Percentiles rank a stretch among this genome's conserved stretches.
Conservation (phyloP, 2,113 vertebrate species). For the Labeo catla region DNA sequence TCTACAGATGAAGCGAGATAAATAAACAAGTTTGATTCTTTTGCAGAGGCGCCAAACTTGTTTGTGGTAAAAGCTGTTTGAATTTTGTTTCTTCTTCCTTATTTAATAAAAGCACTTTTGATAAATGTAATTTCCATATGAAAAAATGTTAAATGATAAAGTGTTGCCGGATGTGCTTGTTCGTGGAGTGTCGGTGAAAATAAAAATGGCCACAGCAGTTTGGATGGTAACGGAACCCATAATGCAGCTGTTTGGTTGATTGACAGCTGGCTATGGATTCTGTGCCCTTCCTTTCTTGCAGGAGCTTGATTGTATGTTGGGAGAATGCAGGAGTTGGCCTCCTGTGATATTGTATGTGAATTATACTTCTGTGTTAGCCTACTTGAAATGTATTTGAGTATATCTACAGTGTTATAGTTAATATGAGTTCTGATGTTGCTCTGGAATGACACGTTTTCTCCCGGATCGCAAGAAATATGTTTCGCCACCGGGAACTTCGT, state of each 20-base stretch:
- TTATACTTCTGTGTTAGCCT: background rate
- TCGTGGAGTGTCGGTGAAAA: background rate
- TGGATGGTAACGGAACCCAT: constrained; percentile 85
- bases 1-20: constrained; percentile 58
- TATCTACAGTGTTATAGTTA: background rate
- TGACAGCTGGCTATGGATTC: constrained; percentile 78
- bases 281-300: constrained; percentile 75
- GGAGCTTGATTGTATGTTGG: background rate
- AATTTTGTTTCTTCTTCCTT: background rate
- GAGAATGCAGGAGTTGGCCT: background rate
- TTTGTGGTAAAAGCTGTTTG: background rate
- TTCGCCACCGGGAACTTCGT: constrained; percentile 95
- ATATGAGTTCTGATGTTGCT: constrained; percentile 67
- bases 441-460: constrained; percentile 99
- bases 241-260: constrained; percentile 78
- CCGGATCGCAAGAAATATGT: constrained; percentile 85
- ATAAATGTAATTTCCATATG: background rate
- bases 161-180: background rate
- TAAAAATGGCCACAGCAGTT: constrained; percentile 59
- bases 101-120: background rate
- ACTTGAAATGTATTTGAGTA: background rate
- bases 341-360: background rate
- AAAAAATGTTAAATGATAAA: background rate
- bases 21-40: constrained; percentile 56
- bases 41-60: constrained; percentile 17